Evolutionary conservation across 2,113 vertebrate genomes (phyloP), one percentile per base, ranked within the genome.

Genomic region (Sebastes schlegelii): DNA sequence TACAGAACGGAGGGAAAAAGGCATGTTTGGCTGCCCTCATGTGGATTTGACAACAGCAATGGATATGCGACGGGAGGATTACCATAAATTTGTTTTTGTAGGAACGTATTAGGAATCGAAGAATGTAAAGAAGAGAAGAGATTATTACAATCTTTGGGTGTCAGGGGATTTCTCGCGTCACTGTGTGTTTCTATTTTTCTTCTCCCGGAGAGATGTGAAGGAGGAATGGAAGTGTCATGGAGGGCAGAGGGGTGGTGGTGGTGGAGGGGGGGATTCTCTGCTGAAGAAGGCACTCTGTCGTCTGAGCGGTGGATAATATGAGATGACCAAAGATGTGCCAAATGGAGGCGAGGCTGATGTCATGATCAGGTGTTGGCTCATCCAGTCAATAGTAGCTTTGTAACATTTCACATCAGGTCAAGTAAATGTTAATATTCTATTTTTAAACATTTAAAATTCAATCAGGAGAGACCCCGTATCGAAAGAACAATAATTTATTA

Each of bases 1-100:
- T 69, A 89, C 69, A 82, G 81, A 80, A 71, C 0, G 26, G 46
- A 64, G 26, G 63, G 72, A 75, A 80, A 85, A 85, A 90, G 78
- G 61, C 82, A 89, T 89, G 89, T 91, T 91, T 89, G 89, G 85
- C 82, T 93, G 92, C 77, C 86, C 88, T 92, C 83, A 63, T 90
- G 88, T 91, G 91, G 90, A 91, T 89, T 91, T 91, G 69, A 93
- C 86, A 92, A 88, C 88, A 92, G 80, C 80, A 77, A 86, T 87
- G 74, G 77, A 85, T 67, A 82, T 69, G 81, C 69, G 46, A 82
- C 40, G 61, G 64, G 55, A 34, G 89, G 91, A 93, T 94, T 94
- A 92, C 79, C 93, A 93, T 93, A 92, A 92, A 93, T 93, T 90
- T 91, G 74, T 91, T 94, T 91, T 94, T 88, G 86, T 77, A 23